These are phyloP conservation scores for Octopus bimaculoides DNA, from an alignment of 1,140 invertebrate genomes.

Conservation along the genomic window DNA sequence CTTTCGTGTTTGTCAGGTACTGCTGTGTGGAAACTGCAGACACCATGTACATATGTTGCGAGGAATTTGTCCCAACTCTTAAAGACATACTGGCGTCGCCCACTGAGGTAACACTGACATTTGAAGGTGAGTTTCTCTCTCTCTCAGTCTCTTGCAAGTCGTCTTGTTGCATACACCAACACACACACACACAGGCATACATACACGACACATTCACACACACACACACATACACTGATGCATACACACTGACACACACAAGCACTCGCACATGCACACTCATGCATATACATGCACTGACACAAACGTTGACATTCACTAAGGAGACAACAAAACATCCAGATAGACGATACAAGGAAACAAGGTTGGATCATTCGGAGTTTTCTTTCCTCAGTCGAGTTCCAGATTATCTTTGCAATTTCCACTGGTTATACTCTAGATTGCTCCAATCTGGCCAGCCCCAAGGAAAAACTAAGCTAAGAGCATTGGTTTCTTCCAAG, in stretches of 20 bases:
- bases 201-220: too few species aligned
- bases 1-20: constrained; percentile 27
- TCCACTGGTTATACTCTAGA: too few species aligned
- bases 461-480: too few species aligned
- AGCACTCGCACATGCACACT: neutral
- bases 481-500: too few species aligned
- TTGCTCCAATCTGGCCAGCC: too few species aligned
- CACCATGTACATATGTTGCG: constrained; percentile 44
- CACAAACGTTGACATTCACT: neutral
- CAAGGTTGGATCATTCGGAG: too few species aligned
- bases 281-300: neutral
- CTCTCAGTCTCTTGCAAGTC: neutral
- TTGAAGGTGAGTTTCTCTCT: constrained; percentile 27
- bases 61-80: constrained; percentile 35
- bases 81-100: constrained; percentile 17
- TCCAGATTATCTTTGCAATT: too few species aligned
- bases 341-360: too few species aligned
- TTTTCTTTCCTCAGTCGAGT: too few species aligned
- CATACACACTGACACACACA: neutral
- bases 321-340: too few species aligned
- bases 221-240: neutral
- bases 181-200: too few species aligned
- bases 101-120: constrained; percentile 18
- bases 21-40: constrained; percentile 25
- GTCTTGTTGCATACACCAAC: too few species aligned